These are phyloP conservation scores for Squalus acanthias DNA, from an alignment of 2,797 vertebrate genomes.

Conservation along the genomic window DNA sequence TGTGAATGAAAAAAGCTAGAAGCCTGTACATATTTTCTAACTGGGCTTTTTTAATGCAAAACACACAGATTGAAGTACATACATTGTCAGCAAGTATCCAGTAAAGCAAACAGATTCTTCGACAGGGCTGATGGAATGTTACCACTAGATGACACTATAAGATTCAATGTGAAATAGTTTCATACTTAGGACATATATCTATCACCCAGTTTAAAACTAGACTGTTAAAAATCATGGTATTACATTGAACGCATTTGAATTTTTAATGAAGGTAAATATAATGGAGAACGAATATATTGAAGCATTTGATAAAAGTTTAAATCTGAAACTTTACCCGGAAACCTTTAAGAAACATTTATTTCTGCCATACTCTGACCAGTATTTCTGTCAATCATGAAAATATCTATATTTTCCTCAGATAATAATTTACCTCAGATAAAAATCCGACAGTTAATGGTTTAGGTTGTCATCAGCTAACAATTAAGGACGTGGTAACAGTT, in stretches of 20 bases:
- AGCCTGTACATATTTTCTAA: background rate
- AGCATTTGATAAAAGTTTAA: background rate
- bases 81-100: background rate
- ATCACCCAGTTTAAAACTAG: background rate
- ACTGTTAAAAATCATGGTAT: background rate
- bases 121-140: background rate
- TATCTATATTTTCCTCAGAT: background rate
- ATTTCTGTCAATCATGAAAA: background rate
- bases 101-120: background rate
- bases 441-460: background rate
- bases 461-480: background rate
- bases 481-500: background rate
- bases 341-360: background rate
- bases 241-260: background rate
- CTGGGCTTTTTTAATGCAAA: background rate
- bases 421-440: background rate
- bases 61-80: background rate
- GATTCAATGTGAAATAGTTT: background rate
- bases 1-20: background rate
- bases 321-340: background rate
- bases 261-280: background rate
- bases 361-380: background rate
- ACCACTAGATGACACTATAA: slow-evolving; percentile 25
- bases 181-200: background rate
- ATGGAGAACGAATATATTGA: background rate